phyloP scores from a whole-genome alignment of 2,888 invertebrate species.

The Agrotis segetum region DNA sequence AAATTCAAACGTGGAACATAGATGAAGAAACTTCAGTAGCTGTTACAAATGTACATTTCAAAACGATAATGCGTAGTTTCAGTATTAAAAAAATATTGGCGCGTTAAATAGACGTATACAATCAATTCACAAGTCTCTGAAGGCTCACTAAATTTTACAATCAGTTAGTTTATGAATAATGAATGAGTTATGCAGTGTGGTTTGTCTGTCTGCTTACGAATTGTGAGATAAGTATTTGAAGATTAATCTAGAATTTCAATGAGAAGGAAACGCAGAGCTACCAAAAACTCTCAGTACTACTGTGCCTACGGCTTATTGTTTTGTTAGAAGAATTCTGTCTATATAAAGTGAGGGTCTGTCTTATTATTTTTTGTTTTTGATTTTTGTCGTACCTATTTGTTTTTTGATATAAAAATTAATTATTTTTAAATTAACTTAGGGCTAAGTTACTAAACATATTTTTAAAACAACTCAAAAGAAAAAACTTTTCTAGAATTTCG shows the following conservation, averaged over 20 bases:
- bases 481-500: not conserved
- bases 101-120: constrained; percentile 42
- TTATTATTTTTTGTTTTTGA: constrained; percentile 32
- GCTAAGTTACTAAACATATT: constrained; percentile 11
- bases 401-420: constrained; percentile 42
- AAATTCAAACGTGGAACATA: constrained; percentile 32
- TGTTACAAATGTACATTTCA: constrained; percentile 39
- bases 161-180: constrained; percentile 58
- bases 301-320: constrained; percentile 56
- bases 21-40: constrained; percentile 38
- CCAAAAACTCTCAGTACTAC: constrained; percentile 59
- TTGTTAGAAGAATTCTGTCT: constrained; percentile 52
- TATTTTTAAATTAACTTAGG: constrained; percentile 21
- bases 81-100: constrained; percentile 48
- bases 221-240: constrained; percentile 58
- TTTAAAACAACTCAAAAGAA: constrained; percentile 6
- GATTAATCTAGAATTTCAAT: constrained; percentile 64
- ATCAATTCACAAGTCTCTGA: constrained; percentile 46
- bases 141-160: constrained; percentile 56
- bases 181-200: constrained; percentile 57
- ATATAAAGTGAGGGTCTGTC: constrained; percentile 43
- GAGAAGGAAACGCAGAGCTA: constrained; percentile 53
- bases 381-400: constrained; percentile 22
- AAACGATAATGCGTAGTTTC: constrained; percentile 41
- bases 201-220: constrained; percentile 56